phyloP scores from a whole-genome alignment of 2,113 vertebrate genomes.

The Oreocharis arfaki region DNA sequence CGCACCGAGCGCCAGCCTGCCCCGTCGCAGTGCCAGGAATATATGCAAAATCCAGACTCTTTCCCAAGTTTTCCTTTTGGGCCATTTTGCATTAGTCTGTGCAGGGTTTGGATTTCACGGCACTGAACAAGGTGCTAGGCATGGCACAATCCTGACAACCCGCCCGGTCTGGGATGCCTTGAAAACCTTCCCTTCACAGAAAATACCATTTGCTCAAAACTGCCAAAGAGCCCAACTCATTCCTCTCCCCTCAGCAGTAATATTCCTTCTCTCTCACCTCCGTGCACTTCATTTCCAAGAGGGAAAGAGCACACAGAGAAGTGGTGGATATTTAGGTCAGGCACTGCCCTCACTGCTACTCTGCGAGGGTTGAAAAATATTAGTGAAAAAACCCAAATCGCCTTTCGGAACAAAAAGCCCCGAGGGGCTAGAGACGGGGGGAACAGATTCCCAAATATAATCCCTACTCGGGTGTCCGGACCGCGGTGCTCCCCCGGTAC shows the following conservation, averaged over 20 bases:
- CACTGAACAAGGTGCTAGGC: background rate
- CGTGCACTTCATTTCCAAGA: background rate
- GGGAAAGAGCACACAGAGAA: background rate
- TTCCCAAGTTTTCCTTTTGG: slow-evolving; percentile 29
- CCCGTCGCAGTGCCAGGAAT: background rate
- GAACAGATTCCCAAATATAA: background rate
- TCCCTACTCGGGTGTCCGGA: background rate
- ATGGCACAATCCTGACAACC: background rate
- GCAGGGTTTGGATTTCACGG: background rate
- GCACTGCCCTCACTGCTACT: background rate
- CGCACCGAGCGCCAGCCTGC: background rate
- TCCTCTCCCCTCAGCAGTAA: background rate
- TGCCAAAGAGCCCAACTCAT: background rate
- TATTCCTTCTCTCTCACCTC: background rate
- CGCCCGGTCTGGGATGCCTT: background rate
- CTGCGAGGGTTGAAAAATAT: background rate
- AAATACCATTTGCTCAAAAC: background rate
- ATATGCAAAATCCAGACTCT: background rate
- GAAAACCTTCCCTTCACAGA: background rate
- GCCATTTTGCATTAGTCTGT: background rate
- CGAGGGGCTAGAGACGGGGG: background rate
- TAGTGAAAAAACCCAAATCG: background rate
- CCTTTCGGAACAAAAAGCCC: background rate
- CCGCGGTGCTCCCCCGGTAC: background rate
- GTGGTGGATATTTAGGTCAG: background rate